Percentiles rank a stretch among this genome's conserved stretches.
phyloP scores from a whole-genome alignment of 2,888 invertebrate genomes.

The Linnaemya vulpina region DNA sequence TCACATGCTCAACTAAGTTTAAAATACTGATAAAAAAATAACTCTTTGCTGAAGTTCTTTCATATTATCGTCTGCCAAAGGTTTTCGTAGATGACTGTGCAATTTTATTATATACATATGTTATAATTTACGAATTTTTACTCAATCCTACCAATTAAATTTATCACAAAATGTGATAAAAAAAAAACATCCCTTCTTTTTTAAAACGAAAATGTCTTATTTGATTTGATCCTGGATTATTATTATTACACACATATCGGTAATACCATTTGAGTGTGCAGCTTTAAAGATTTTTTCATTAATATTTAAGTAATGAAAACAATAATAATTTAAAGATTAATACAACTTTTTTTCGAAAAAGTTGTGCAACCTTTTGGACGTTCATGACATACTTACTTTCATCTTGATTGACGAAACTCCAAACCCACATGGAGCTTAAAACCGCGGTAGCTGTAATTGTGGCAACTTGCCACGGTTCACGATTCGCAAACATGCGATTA shows the following conservation, averaged over 20 bases:
- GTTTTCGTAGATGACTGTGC: neutral
- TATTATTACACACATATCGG: too few species aligned
- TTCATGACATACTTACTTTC: constrained; percentile 85
- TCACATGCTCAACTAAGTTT: too few species aligned
- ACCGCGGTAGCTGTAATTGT: constrained; percentile 90
- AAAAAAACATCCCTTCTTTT: too few species aligned
- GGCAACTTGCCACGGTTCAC: constrained; percentile 93
- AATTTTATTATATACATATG: neutral
- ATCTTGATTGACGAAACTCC: constrained; percentile 88
- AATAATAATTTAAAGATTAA: neutral
- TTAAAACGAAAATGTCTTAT: too few species aligned
- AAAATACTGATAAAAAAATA: too few species aligned
- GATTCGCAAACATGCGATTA: constrained; percentile 86
- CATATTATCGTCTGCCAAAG: neutral
- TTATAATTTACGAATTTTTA: neutral
- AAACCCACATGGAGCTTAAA: constrained; percentile 88
- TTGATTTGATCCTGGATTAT: too few species aligned
- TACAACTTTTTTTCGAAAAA: neutral
- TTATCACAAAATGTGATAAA: too few species aligned
- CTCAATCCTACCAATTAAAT: neutral
- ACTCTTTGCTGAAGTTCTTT: too few species aligned
- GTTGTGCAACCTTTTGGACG: neutral
- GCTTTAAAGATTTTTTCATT: too few species aligned
- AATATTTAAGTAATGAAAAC: neutral
- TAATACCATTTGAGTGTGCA: neutral